Percentiles rank a stretch among this genome's conserved stretches.
Conservation (phyloP, 2,888 invertebrate species). For the Macrostomum cliftonense region DNA sequence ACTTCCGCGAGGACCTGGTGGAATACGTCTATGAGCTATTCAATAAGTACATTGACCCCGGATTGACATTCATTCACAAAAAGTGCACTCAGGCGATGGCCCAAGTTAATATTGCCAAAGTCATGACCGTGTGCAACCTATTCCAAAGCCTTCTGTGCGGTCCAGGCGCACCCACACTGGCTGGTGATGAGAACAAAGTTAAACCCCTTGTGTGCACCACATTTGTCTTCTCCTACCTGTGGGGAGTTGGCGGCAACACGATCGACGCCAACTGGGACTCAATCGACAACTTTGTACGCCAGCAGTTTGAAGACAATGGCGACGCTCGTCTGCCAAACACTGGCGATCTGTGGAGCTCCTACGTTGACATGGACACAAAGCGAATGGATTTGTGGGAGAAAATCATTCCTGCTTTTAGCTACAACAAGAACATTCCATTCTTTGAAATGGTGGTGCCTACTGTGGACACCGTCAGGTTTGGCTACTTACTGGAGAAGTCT, state of each 20-base stretch:
- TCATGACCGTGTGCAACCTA: slow-evolving; percentile 53
- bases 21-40: slow-evolving; percentile 52
- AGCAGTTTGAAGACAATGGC: slow-evolving; percentile 51
- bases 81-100: slow-evolving; percentile 53
- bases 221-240: slow-evolving; percentile 61
- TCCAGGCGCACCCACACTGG: slow-evolving; percentile 48
- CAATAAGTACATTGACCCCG: slow-evolving; percentile 47
- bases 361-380: slow-evolving; percentile 51
- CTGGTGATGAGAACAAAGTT: slow-evolving; percentile 42
- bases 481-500: slow-evolving; percentile 57
- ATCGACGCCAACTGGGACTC: slow-evolving; percentile 49
- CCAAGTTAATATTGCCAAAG: slow-evolving; percentile 68
- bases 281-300: slow-evolving; percentile 52
- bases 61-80: slow-evolving; percentile 49
- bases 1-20: slow-evolving; percentile 42
- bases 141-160: slow-evolving; percentile 51
- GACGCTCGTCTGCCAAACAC: slow-evolving; percentile 55
- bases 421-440: slow-evolving; percentile 53
- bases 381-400: slow-evolving; percentile 59
- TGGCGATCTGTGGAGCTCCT: slow-evolving; percentile 56
- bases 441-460: slow-evolving; percentile 77
- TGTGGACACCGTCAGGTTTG: slow-evolving; percentile 68
- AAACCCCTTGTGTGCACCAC: slow-evolving; percentile 52
- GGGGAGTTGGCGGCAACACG: slow-evolving; percentile 70
- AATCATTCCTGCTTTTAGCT: slow-evolving; percentile 54